These are phyloP conservation scores for Eucidaris tribuloides DNA, from an alignment of 35 echinoderm and acorn worm species.

Conservation along the genomic window DNA sequence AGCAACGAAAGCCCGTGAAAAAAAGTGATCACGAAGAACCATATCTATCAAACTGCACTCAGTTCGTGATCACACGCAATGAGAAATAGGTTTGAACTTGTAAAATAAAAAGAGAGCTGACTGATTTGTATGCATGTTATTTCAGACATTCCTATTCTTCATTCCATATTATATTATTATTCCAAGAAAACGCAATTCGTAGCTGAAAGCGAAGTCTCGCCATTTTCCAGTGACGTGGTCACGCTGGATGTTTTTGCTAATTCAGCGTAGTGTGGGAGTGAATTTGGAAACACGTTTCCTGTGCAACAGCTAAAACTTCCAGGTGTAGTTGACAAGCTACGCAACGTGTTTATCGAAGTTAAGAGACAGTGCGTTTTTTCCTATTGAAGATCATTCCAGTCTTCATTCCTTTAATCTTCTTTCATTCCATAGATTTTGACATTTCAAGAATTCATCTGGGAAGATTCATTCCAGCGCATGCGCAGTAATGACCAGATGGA, in stretches of 20 bases:
- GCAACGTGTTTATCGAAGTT: neutral
- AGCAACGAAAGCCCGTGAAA: constrained; percentile 47
- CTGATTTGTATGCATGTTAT: constrained; percentile 32
- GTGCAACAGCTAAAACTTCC: neutral
- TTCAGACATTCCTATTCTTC: constrained; percentile 38
- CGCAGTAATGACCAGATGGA: constrained; percentile 18
- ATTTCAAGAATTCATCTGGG: constrained; percentile 8
- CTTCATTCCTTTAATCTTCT: constrained; percentile 22
- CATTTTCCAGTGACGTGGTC: too few species aligned
- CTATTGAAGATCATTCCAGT: constrained; percentile 22
- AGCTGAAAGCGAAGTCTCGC: too few species aligned
- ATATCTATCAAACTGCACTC: too few species aligned
- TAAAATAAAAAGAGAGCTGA: too few species aligned
- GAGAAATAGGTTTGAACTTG: too few species aligned
- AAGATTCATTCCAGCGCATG: constrained; percentile 21
- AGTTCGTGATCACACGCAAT: too few species aligned
- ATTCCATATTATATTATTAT: constrained; percentile 37
- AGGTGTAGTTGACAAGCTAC: neutral
- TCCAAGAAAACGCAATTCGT: neutral
- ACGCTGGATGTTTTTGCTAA: constrained; percentile 25
- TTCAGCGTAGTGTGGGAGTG: constrained; percentile 12
- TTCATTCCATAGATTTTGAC: constrained; percentile 25
- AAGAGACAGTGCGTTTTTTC: neutral
- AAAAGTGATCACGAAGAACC: too few species aligned
- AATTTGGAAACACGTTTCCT: neutral